Conservation (phyloP, 2,797 vertebrate species). For the Pitangus sulphuratus region DNA sequence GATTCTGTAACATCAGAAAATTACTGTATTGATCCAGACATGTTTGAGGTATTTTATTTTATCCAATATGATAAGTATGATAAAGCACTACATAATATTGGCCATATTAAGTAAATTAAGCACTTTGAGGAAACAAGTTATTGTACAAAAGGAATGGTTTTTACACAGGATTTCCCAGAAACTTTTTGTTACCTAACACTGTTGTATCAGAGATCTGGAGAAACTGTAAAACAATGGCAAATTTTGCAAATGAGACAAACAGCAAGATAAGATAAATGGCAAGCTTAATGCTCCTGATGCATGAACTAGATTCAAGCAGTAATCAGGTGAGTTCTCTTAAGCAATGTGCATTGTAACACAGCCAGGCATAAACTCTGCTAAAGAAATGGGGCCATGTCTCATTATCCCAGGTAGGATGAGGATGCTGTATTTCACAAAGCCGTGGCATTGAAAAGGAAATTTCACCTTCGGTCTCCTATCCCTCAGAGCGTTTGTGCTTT, state of each 20-base stretch:
- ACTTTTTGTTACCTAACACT: neutral
- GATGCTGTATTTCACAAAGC: neutral
- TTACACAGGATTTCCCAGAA: neutral
- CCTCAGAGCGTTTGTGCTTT: neutral
- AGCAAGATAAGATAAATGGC: neutral
- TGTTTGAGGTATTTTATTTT: neutral
- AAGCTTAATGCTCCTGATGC: neutral
- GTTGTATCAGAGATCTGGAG: neutral
- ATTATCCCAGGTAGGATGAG: neutral
- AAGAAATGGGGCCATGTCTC: accelerated
- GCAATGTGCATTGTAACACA: neutral
- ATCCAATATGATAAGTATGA: neutral
- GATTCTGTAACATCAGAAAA: neutral
- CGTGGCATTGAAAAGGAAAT: neutral
- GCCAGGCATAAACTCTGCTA: neutral
- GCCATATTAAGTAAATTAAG: neutral
- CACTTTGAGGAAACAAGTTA: neutral
- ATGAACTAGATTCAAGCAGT: neutral
- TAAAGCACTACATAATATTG: neutral
- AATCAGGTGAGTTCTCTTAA: neutral
- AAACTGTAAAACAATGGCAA: neutral
- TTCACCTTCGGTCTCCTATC: neutral
- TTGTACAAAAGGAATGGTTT: neutral
- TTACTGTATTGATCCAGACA: neutral
- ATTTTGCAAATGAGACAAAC: neutral